These are phyloP conservation scores for Netelia inedita DNA, from an alignment of 2,888 invertebrate genomes.

Conservation along the genomic window DNA sequence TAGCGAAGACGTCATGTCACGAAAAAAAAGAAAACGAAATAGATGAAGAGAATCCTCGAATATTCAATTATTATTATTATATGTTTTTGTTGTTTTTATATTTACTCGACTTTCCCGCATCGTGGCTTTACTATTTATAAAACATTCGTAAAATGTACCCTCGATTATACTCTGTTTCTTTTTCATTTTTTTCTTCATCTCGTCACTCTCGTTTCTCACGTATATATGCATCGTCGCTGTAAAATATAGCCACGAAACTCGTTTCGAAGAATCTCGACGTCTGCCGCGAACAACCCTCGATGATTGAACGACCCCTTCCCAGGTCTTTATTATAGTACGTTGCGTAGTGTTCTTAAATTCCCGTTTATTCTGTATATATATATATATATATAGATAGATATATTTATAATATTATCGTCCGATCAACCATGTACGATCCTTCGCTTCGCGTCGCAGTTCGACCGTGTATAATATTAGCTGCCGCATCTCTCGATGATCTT, in stretches of 20 bases:
- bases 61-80: constrained; percentile 30
- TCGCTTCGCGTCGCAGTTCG: constrained; percentile 52
- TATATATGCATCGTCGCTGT: constrained; percentile 36
- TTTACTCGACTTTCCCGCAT: constrained; percentile 33
- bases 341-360: constrained; percentile 48
- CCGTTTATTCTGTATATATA: constrained; percentile 29
- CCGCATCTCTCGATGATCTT: constrained; percentile 60
- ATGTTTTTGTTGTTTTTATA: neutral
- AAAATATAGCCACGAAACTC: constrained; percentile 59
- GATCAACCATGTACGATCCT: constrained; percentile 46
- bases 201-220: constrained; percentile 22
- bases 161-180: constrained; percentile 46
- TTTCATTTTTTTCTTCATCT: constrained; percentile 37
- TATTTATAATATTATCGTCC: constrained; percentile 50
- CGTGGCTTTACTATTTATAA: constrained; percentile 59
- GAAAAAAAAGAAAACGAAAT: constrained; percentile 8
- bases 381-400: constrained; percentile 3
- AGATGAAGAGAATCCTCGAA: constrained; percentile 9
- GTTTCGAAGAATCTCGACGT: constrained; percentile 29
- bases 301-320: constrained; percentile 47
- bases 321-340: constrained; percentile 13
- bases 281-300: constrained; percentile 39
- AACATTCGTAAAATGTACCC: constrained; percentile 59
- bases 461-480: constrained; percentile 54
- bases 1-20: neutral